These are phyloP conservation scores for Agonum fuliginosum DNA, from an alignment of 2,888 invertebrate species.

Conservation along the genomic window DNA sequence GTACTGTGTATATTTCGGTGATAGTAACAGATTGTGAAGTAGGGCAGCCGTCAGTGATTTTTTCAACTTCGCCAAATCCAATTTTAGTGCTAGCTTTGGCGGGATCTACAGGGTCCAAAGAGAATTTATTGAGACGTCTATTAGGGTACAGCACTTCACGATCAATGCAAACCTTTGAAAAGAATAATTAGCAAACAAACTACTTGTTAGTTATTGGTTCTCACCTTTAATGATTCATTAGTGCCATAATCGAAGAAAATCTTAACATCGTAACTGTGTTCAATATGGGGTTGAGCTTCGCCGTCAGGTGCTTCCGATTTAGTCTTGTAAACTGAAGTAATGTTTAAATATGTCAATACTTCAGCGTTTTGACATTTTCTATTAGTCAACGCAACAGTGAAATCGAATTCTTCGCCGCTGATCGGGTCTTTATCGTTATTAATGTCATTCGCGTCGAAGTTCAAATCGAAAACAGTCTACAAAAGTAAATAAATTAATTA, in stretches of 20 bases:
- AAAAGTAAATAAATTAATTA: neutral
- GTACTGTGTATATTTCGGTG: neutral
- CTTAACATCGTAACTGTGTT: neutral
- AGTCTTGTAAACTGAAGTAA: neutral
- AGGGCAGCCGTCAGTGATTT: neutral
- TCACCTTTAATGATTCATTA: neutral
- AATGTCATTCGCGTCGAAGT: neutral
- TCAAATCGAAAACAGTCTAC: neutral
- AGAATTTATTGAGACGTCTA: conserved; percentile 33
- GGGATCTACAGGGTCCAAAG: conserved; percentile 21
- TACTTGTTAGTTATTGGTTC: neutral
- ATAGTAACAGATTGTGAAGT: neutral
- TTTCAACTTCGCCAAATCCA: neutral
- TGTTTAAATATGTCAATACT: neutral
- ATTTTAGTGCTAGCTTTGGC: conserved; percentile 25
- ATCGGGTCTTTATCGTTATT: neutral
- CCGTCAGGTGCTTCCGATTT: neutral
- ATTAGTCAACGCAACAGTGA: neutral
- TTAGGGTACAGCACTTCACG: conserved; percentile 32
- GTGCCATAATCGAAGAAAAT: neutral
- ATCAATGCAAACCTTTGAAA: conserved; percentile 33
- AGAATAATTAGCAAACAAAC: neutral
- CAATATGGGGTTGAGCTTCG: neutral
- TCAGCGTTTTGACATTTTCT: neutral
- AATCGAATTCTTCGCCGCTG: neutral